These are phyloP conservation scores for Schizothorax lantsangensis DNA, from an alignment of 2,797 vertebrate species.

Conservation along the genomic window DNA sequence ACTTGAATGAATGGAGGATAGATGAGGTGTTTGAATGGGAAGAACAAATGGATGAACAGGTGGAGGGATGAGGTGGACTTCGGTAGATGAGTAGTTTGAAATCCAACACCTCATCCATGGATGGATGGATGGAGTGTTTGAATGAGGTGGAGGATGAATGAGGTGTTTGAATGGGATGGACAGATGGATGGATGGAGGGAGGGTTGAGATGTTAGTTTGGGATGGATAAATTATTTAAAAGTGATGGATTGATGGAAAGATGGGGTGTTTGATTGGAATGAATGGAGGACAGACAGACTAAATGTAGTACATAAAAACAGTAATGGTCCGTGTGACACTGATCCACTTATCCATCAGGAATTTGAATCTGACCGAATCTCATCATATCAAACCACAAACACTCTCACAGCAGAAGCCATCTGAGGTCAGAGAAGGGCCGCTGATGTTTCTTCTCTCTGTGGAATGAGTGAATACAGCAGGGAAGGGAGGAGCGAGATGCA, in stretches of 20 bases:
- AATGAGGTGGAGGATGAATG: background rate
- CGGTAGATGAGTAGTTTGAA: background rate
- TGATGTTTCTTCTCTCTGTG: slow-evolving; percentile 30
- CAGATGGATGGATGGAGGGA: background rate
- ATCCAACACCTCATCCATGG: background rate
- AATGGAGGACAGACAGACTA: background rate
- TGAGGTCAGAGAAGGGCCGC: background rate
- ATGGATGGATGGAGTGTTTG: background rate
- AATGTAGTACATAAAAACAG: background rate
- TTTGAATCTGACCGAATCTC: background rate
- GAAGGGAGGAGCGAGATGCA: slow-evolving; percentile 33
- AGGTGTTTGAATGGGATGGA: no score
- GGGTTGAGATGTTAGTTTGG: background rate
- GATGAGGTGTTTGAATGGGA: background rate
- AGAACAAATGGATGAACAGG: background rate
- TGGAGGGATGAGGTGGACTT: background rate
- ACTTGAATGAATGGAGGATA: background rate
- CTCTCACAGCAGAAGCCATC: background rate
- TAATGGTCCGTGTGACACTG: background rate
- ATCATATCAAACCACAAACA: background rate
- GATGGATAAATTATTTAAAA: background rate
- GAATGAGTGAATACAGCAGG: background rate
- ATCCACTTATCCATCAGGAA: background rate
- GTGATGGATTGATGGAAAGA: background rate
- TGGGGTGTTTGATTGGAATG: background rate